Conservation (phyloP, 2,888 invertebrate genomes). For the Orthosia incerta region DNA sequence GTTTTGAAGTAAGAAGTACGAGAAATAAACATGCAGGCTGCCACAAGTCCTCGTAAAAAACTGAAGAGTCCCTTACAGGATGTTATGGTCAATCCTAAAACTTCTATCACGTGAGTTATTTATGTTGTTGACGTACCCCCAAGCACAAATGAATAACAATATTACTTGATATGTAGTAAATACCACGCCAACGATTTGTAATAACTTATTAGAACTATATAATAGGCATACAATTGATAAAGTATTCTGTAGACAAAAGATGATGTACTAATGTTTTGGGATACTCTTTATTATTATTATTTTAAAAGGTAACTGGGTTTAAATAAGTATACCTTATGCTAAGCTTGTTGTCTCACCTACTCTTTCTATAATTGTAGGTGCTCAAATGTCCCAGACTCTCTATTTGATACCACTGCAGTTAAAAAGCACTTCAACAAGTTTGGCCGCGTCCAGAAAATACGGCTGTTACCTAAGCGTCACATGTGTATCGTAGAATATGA, state of each 20-base stretch:
- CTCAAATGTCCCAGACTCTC: conserved; percentile 92
- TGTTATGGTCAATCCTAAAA: conserved; percentile 77
- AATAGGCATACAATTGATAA: not conserved
- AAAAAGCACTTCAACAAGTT: conserved; percentile 93
- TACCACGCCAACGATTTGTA: not conserved
- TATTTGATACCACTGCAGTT: conserved; percentile 91
- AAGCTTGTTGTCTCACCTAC: not conserved
- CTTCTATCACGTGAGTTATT: conserved; percentile 84
- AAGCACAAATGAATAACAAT: not conserved
- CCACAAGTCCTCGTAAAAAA: conserved; percentile 78
- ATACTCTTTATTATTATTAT: not conserved
- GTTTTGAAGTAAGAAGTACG: conserved; percentile 30
- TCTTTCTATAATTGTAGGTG: conserved; percentile 84
- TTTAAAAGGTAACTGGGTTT: not conserved
- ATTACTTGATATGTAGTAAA: not conserved
- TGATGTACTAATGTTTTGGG: not conserved
- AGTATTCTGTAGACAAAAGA: not conserved
- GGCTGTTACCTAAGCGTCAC: conserved; percentile 92
- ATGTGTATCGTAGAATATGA: conserved; percentile 94
- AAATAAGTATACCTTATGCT: not conserved
- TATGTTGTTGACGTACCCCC: conserved; percentile 40
- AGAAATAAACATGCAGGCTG: conserved; percentile 73
- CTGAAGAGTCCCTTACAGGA: conserved; percentile 78
- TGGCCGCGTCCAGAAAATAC: conserved; percentile 93
- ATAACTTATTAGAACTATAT: not conserved